A percentile compares a stretch with the other conserved stretches of the same genome.
Conservation (phyloP, 1,140 invertebrate genomes). For the Melipona quadrifasciata region DNA sequence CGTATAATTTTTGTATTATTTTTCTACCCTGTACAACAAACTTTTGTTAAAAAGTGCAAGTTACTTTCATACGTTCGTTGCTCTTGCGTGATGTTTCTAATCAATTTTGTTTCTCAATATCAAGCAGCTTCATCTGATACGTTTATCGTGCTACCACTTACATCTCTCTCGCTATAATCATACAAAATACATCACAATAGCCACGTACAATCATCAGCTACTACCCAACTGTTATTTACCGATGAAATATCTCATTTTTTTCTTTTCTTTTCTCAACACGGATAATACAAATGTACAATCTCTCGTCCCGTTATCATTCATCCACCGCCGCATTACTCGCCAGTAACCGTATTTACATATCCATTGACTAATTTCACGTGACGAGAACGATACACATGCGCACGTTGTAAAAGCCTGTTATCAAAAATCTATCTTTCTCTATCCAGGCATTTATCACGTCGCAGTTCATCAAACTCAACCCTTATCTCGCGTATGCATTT, state of each 20-base stretch:
- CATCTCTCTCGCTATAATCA: background rate
- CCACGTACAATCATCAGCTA: background rate
- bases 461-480: constrained; percentile 1
- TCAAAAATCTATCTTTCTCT: background rate
- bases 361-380: background rate
- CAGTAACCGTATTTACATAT: background rate
- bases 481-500: background rate
- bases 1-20: too few relatives aligned
- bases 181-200: background rate
- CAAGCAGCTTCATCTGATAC: background rate
- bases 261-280: background rate
- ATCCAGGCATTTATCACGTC: background rate
- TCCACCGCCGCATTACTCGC: background rate
- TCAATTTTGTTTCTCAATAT: background rate
- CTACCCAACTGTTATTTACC: background rate
- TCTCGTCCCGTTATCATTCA: background rate
- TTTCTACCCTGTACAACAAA: too few relatives aligned
- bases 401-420: background rate
- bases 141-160: too few relatives aligned
- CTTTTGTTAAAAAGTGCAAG: too few relatives aligned
- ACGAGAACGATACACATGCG: background rate
- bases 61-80: too few relatives aligned
- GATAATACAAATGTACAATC: background rate
- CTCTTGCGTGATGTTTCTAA: background rate
- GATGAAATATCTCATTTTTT: background rate